These are phyloP conservation scores for Pachydiplax longipennis DNA, from an alignment of 2,888 invertebrate species.

Conservation along the genomic window DNA sequence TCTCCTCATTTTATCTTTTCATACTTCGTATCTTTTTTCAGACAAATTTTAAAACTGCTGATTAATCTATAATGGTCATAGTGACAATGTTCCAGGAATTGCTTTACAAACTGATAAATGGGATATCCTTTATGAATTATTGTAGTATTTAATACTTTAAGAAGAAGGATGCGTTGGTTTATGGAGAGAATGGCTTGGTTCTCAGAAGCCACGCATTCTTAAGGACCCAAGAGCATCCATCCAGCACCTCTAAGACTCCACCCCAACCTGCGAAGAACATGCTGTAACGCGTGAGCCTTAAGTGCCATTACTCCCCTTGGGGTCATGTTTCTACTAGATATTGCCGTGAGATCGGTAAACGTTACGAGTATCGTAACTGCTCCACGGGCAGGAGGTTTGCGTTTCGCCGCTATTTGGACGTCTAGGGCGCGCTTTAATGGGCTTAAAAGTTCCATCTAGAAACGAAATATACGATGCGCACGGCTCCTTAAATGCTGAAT, in stretches of 20 bases:
- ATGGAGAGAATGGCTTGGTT: not conserved
- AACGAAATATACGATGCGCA: not conserved
- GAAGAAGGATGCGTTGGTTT: no score
- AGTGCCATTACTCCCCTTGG: not conserved
- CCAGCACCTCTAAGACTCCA: not conserved
- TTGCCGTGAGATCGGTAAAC: not conserved
- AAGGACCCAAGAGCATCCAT: not conserved
- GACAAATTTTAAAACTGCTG: no score
- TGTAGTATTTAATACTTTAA: no score
- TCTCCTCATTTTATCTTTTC: no score
- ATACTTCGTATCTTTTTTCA: no score
- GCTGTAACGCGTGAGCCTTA: not conserved
- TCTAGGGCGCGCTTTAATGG: not conserved
- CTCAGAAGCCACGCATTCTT: not conserved
- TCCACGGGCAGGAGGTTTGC: not conserved
- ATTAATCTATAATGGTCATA: no score
- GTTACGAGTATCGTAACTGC: not conserved
- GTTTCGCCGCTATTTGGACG: not conserved
- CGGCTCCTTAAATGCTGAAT: not conserved
- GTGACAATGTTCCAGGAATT: no score
- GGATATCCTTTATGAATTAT: no score
- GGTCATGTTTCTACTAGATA: not conserved
- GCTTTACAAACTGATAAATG: no score
- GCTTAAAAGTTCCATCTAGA: not conserved
- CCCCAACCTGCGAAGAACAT: not conserved